Evolutionary conservation across 2,113 vertebrate species (phyloP), one percentile per base, ranked within the genome.

Genomic region (Herpailurus yagouaroundi): DNA sequence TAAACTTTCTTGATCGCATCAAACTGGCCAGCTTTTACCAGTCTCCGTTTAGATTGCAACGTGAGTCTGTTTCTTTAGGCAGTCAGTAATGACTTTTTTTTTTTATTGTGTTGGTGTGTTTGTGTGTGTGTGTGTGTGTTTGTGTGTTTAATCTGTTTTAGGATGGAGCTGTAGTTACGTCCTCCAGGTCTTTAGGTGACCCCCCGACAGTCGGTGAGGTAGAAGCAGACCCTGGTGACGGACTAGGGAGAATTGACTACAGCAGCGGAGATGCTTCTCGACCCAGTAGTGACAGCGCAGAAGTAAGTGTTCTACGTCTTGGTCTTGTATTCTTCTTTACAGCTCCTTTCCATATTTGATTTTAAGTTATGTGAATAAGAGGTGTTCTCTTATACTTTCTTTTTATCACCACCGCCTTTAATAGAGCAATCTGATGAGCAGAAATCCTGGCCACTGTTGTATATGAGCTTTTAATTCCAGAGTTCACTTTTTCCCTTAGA

Each of bases 221-320:
- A n/a, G 99, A 99, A 94, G 96, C 99, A 66, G 98, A 99, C 89
- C 96, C 98, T 45, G 98, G 98, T 23, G 99, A 99, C 45, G 97
- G 96, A 13, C 87, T 97, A 10, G 96, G 96, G 97, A 99, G 97
- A 92, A 94, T 96, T 74, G 99, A 99, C 41, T 98, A 71, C 83
- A 98, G 97, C 94, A 97, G 97, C 60, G 99, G 99, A 89, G 99
- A 99, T 83, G 92, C 97, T 60, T 98, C 98, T 60, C 97, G 98
- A 29, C 98, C 98, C 14, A 98, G 50, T 89, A 99, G 99, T 95
- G 99, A 99, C 94, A 98, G 96, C 89, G 92, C 98, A 91, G 99
- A 99, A 90, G 99, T 99, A 97, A 82, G 86, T 84, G 16, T 92
- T 93, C 57, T 45, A 12, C 77, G 5, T 64, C 36, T 93, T 80